Evolutionary conservation across 2,888 invertebrate species (phyloP).

Genomic region (Brachypalpus laphriformis): DNA sequence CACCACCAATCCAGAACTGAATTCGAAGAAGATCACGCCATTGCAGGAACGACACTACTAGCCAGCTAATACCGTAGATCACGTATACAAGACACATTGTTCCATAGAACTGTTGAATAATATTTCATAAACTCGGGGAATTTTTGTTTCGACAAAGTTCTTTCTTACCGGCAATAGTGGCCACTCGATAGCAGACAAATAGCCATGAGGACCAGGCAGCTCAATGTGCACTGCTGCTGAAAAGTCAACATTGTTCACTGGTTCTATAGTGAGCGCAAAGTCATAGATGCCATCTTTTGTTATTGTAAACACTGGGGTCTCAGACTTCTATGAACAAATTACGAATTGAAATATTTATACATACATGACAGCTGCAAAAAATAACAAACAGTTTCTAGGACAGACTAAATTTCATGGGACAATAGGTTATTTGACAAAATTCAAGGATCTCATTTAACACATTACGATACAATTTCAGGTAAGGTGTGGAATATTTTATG

Average conservation of each 20-base stretch:
- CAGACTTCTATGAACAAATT: slow-evolving; percentile 77
- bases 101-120: slow-evolving; percentile 89
- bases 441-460: too few relatives aligned
- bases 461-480: too few relatives aligned
- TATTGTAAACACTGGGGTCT: slow-evolving; percentile 85
- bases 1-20: slow-evolving; percentile 98
- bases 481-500: too few relatives aligned
- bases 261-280: slow-evolving; percentile 84
- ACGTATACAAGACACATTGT: slow-evolving; percentile 95
- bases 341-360: background rate
- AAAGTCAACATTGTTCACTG: slow-evolving; percentile 83
- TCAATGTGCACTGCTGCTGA: slow-evolving; percentile 87
- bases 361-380: too few relatives aligned
- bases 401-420: too few relatives aligned
- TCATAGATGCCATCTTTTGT: slow-evolving; percentile 89
- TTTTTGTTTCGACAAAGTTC: background rate
- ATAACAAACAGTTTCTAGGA: too few relatives aligned
- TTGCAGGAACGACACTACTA: slow-evolving; percentile 91
- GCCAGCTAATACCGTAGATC: slow-evolving; percentile 91
- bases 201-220: slow-evolving; percentile 91
- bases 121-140: background rate
- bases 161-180: slow-evolving; percentile 90
- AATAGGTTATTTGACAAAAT: too few relatives aligned
- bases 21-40: slow-evolving; percentile 96
- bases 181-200: slow-evolving; percentile 94